Base-by-base conservation (phyloP, 2,888 invertebrate species). In the Tuberolachnus salignus region DNA sequence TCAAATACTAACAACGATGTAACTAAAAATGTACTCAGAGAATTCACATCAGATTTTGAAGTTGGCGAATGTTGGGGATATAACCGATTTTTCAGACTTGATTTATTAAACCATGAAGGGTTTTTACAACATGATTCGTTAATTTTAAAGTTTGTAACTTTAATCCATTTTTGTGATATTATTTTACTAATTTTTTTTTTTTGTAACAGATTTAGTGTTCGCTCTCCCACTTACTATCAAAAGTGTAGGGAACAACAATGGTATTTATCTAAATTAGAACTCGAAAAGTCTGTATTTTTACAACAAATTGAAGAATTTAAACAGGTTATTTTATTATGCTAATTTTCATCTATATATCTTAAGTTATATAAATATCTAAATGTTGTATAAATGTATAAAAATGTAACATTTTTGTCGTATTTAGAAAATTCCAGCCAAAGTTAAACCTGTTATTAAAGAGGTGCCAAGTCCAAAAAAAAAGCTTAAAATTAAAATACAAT, bases 61-160 rank as follows among this genome's bases (percentile, higher is more conserved):
- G 94, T 96, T 66, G 96, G 95, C 59, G 96, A 97, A 88, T 97
- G 96, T 85, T 97, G 96, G 96, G 96, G 96, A 0, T 97, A 96
- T 87, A 97, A 97, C 85, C 88, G 96, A 72, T 97, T 97, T 87
- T 96, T 95, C 86, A 88, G 95, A 55, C 88, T 97, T 73, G 96
- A 96, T 87, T 88, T 95, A 81, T 88, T 97, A 78, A 94, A 94
- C 57, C 93, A 92, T 83, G 96, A 96, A 87, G 96, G 96, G 0
- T 97, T 95, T 85, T 88, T 95, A 81, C 91, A 92, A 80, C 89
- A 91, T 26, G 95, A 96, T 84, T 93, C 94, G 1, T 89, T 97
- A 34, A 92, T 94, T 82, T 87, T 96, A 64, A 89, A 93, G 91
- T 92, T 0, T 67, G 57, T 57, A 51, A 70, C 34, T 80, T 23